Conservation (phyloP, 2,113 vertebrate species). For the Ptilorrhoa leucosticta region DNA sequence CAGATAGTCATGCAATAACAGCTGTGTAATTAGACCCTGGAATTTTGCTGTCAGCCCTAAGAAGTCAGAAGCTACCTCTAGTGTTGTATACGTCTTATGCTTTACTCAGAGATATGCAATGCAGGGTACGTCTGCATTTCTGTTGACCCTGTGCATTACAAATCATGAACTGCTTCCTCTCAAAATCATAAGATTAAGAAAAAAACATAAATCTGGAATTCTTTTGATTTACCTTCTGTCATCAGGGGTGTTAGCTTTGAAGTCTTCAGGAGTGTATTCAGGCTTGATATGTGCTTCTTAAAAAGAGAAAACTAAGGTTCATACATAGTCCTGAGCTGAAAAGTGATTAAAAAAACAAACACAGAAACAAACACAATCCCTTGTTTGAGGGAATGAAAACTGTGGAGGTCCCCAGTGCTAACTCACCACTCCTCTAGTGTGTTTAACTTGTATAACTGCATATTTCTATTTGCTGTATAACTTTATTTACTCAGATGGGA, state of each 20-base stretch:
- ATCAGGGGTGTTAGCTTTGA: background rate
- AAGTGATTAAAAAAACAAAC: background rate
- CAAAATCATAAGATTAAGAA: background rate
- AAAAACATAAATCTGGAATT: background rate
- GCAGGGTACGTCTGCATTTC: background rate
- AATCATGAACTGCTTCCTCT: background rate
- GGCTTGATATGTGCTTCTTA: background rate
- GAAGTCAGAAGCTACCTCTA: background rate
- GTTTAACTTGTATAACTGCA: background rate
- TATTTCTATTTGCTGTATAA: background rate
- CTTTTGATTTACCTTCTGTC: constrained; percentile 7
- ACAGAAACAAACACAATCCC: background rate
- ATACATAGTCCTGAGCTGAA: background rate
- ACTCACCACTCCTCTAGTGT: background rate
- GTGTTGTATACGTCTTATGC: background rate
- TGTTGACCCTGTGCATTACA: background rate
- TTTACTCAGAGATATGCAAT: background rate
- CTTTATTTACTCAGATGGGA: background rate
- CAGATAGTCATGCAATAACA: background rate
- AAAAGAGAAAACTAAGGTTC: background rate
- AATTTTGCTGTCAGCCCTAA: background rate
- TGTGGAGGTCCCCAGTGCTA: background rate
- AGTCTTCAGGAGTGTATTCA: background rate
- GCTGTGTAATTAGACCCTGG: background rate
- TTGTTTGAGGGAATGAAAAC: background rate